Evolutionary conservation across 53 echinoderm and acorn worm species (phyloP).

Genomic region (Stichopus horrens): DNA sequence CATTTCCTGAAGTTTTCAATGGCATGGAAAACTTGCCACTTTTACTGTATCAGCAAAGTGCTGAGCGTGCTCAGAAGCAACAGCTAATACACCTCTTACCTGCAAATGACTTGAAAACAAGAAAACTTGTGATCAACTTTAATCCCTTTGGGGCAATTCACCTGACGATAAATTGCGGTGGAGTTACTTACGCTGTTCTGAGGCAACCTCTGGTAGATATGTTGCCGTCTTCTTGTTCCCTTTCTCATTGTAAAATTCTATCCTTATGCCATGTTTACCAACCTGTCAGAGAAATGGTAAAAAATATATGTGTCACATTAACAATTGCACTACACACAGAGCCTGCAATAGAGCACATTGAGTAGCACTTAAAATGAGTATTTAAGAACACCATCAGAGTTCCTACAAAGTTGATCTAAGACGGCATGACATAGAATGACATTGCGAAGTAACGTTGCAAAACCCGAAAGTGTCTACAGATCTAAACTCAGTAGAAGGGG

Average conservation of each 20-base stretch:
- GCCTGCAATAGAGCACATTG: no score
- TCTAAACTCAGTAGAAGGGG: no score
- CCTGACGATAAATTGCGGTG: background rate
- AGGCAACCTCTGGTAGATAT: constrained; percentile 96
- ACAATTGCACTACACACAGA: no score
- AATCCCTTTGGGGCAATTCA: background rate
- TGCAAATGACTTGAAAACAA: background rate
- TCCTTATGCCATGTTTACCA: constrained; percentile 92
- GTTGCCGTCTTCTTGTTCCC: constrained; percentile 88
- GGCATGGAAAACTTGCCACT: background rate
- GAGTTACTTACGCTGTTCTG: constrained; percentile 84
- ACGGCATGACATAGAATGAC: no score
- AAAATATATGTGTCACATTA: background rate
- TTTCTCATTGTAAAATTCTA: constrained; percentile 98
- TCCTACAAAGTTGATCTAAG: no score
- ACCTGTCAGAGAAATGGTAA: constrained; percentile 56
- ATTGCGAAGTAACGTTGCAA: no score
- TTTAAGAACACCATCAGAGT: no score
- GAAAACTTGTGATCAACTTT: background rate
- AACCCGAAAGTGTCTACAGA: no score
- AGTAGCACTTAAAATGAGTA: no score
- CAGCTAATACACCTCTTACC: background rate
- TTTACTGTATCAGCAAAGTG: background rate
- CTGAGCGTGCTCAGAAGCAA: background rate
- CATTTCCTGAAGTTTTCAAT: no score